Percentiles rank a stretch among this genome's conserved stretches.
Evolutionary conservation across 1,140 invertebrate genomes (phyloP).

Genomic region (Megalopta genalis): DNA sequence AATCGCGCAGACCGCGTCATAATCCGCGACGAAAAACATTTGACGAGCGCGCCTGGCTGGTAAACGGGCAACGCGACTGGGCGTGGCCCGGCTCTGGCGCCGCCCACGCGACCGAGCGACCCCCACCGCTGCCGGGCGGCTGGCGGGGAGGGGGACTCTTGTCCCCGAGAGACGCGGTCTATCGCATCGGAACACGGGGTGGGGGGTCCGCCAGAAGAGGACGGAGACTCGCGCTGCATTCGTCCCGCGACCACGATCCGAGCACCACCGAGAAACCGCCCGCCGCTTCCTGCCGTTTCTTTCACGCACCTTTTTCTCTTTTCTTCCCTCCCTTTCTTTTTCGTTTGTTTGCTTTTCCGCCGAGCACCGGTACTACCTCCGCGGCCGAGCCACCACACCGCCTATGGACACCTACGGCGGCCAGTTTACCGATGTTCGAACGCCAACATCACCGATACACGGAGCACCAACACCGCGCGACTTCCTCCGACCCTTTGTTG

Average conservation of each 20-base stretch:
- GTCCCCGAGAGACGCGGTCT: constrained; percentile 48
- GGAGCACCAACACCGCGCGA: neutral
- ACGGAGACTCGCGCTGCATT: constrained; percentile 59
- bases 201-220: constrained; percentile 54
- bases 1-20: constrained; percentile 80
- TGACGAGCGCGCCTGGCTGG: constrained; percentile 73
- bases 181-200: constrained; percentile 49
- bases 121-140: neutral
- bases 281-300: constrained; percentile 45
- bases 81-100: constrained; percentile 53
- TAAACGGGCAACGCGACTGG: constrained; percentile 69
- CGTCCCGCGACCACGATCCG: constrained; percentile 58
- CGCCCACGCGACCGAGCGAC: constrained; percentile 54
- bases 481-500: neutral
- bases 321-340: neutral
- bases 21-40: constrained; percentile 80
- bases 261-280: constrained; percentile 54
- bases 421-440: constrained; percentile 22
- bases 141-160: constrained; percentile 13
- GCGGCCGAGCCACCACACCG: constrained; percentile 5
- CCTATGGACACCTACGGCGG: constrained; percentile 29
- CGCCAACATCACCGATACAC: constrained; percentile 3
- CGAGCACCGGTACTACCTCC: constrained; percentile 1
- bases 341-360: constrained; percentile 8
- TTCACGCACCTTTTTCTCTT: constrained; percentile 21